These are phyloP conservation scores for Ondatra zibethicus DNA, from an alignment of 2,113 vertebrate species.

Conservation along the genomic window DNA sequence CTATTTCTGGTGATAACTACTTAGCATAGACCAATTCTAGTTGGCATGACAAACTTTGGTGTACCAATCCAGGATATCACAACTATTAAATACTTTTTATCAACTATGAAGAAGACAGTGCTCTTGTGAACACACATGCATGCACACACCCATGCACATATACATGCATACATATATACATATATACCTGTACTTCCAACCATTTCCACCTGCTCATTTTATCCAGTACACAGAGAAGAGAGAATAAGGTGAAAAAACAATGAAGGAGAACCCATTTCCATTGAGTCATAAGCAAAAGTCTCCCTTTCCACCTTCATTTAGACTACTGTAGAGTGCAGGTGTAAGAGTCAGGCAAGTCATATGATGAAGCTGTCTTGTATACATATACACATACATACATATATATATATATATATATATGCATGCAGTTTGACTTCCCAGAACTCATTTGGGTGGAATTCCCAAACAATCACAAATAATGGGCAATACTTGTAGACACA, in stretches of 20 bases:
- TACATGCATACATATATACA: background rate
- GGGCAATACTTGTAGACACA: constrained; percentile 22
- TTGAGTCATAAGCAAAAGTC: too few relatives aligned
- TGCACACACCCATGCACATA: rapidly evolving
- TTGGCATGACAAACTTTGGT: background rate
- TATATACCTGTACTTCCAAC: too few relatives aligned
- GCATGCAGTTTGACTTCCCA: background rate
- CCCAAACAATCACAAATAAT: background rate
- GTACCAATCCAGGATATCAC: background rate
- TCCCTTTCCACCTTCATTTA: too few relatives aligned
- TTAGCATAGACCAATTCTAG: background rate
- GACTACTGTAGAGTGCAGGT: too few relatives aligned
- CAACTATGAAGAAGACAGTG: constrained; percentile 7
- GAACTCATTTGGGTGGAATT: constrained; percentile 56
- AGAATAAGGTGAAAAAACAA: too few relatives aligned
- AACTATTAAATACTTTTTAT: background rate
- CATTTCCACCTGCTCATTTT: too few relatives aligned
- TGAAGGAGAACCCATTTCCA: too few relatives aligned
- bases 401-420: background rate
- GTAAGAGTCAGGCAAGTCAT: too few relatives aligned
- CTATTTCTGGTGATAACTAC: background rate
- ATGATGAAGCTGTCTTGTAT: too few relatives aligned
- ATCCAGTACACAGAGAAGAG: too few relatives aligned
- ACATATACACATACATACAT: too few relatives aligned
- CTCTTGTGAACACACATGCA: background rate